Conservation (phyloP, 23 tunicate genomes). For the Oikopleura albicans region DNA sequence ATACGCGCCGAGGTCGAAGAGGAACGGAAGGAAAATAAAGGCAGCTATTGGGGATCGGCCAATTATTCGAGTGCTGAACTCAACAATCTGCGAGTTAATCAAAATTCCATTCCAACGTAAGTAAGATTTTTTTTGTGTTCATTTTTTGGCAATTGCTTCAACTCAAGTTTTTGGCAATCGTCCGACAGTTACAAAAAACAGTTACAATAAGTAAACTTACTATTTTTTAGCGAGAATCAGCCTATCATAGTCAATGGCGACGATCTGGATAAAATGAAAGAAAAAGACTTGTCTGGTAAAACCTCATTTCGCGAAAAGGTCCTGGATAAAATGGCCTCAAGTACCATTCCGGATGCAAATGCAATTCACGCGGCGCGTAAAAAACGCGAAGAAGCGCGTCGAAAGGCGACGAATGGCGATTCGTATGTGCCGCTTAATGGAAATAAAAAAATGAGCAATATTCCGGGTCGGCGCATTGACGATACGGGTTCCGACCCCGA, state of each 20-base stretch:
- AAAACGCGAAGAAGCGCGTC: neutral
- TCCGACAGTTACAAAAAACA: no score
- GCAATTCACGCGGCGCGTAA: neutral
- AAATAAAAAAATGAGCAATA: neutral
- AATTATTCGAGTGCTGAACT: neutral
- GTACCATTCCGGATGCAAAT: neutral
- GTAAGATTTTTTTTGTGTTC: neutral
- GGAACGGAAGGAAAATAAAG: neutral
- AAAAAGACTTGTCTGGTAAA: neutral
- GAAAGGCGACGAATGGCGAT: neutral
- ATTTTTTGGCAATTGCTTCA: no score
- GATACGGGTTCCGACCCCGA: neutral
- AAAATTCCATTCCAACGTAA: constrained; percentile 4
- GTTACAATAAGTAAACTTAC: no score
- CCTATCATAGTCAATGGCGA: neutral
- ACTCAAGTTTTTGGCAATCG: no score
- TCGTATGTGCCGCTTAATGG: neutral
- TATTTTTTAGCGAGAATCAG: no score
- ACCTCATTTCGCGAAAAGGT: neutral
- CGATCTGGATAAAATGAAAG: neutral
- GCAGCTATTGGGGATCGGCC: neutral
- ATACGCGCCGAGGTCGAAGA: neutral
- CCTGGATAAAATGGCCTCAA: neutral
- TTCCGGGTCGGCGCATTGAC: neutral
- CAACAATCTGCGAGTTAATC: neutral